Evolutionary conservation across 2,888 invertebrate genomes (phyloP), one percentile per base, ranked within the genome.

Genomic region (Hypercompe scribonia): DNA sequence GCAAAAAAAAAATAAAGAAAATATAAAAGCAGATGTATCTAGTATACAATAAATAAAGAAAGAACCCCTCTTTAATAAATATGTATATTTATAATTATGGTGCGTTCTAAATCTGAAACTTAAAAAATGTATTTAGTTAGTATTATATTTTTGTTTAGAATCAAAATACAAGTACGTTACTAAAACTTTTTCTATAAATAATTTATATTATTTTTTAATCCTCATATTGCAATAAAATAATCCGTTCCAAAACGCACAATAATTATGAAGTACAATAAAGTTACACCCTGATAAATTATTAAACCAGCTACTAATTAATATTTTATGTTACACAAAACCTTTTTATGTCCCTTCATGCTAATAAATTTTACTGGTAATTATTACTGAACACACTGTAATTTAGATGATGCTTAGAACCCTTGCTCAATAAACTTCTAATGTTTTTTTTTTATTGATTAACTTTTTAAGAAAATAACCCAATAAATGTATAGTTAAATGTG

Each of bases 1-100:
- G 94, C 90, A 89, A 92, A 90, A 90, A 84, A 91, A 90, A 90
- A 89, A 89, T 7, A 89, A 92, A 84, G 80, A 80, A 88, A 86
- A 86, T 76, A 83, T 81, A 89, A 90, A 91, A 89, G 87, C 87
- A 77, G 75, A 84, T 86, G 84, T 73, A 75, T 70, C 74, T 75
- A 78, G 72, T 68, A 79, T 68, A 75, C 46, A 75, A 74, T 68
- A 78, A 74, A 34, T 42, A 72, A 64, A 24, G 1, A 46, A 70
- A 64, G 8, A 58, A 65, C 13, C 61, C 71, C 71, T 36, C 24
- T 68, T n/a, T 68, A 67, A 66, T 68, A 3, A 39, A 39, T 39
- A 70, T n/a, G 24, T 50, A 50, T 50, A 50, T 2, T 50, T 24
- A 64, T 63, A 70, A 68, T 36, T 61, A 68, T 21, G 36, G 69